Base-by-base conservation (phyloP, 64 coral and sea anemone species). In the Porites australiensis region DNA sequence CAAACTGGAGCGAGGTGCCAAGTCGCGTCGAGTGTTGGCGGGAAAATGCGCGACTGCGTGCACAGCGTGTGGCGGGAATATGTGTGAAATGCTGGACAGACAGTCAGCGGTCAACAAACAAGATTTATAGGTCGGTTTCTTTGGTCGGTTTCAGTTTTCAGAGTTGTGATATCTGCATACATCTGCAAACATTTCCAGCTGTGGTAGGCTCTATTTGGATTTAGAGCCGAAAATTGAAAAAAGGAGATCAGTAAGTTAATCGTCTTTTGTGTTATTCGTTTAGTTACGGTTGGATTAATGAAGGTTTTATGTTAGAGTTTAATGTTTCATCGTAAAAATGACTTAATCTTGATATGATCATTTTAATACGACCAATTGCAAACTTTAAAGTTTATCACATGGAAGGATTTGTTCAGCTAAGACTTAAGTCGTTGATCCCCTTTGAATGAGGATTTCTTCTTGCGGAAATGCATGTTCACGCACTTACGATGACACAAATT, bases 91-190 rank as follows among this genome's bases (percentile, higher is more conserved):
- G 46, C 44, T 64, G 44, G 7, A 22, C 62, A 79, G 77, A 79
- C 77, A 60, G 77, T 79, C 77, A 79, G 77, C 77, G 77, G 77
- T 60, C 77, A 13, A 60, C 77, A 79, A 79, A 60, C 77, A 60
- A 59, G 53, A 58, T 60, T 43, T 79, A 58, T 19, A 23, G 44
- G 53, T 19, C 14, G 59, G 21, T 45, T 62, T 64, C 59, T 64
- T 5, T 16, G 65, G 43, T 47, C 11, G 60, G 81, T 63, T 83
- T 50, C 62, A 50, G n/a, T 83, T 45, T 83, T 44, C 15, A 70
- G 37, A 9, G 22, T 70, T 22, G 2, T 10, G 19, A 18, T 50
- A 13, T 44, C 45, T 37, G 70, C 8, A 72, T 72, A 37, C 27
- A 37, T 37, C 27, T 37, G 27, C 27, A 37, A 37, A 37, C 48